These are phyloP conservation scores for Bos indicus DNA, from an alignment of 2,113 vertebrate species.

Conservation along the genomic window DNA sequence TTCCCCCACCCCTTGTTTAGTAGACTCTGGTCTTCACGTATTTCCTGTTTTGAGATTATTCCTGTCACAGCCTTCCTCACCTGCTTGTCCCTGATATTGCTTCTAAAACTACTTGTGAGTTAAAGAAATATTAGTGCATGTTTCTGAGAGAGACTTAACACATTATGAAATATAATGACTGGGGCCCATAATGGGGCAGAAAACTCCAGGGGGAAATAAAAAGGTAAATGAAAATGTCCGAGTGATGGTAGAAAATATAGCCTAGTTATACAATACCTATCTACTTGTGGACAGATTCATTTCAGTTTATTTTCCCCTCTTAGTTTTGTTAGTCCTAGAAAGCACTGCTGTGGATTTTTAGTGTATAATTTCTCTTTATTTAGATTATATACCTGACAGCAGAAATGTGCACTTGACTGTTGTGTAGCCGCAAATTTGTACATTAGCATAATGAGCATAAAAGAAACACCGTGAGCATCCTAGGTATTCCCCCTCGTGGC, in stretches of 20 bases:
- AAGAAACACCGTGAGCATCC: not conserved
- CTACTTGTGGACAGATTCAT: not conserved
- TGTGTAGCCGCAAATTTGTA: not conserved
- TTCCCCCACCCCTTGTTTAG: not conserved
- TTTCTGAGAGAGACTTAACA: not conserved
- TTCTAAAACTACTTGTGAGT: not conserved
- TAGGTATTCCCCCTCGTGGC: not conserved
- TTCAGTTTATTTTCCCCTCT: not conserved
- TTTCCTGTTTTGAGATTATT: not conserved
- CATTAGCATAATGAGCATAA: not conserved
- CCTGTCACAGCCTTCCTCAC: not conserved
- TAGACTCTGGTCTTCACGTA: not conserved
- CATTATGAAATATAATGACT: not conserved
- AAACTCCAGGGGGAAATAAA: not conserved
- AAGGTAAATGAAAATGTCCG: not conserved
- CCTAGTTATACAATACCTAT: not conserved
- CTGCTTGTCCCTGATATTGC: not conserved
- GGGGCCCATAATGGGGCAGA: not conserved
- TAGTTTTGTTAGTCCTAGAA: not conserved
- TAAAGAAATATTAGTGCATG: not conserved
- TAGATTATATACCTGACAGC: not conserved
- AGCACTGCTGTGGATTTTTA: not conserved
- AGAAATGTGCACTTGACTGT: not conserved
- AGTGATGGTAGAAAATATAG: not conserved
- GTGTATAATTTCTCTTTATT: not conserved